phyloP scores from a whole-genome alignment of 2,113 vertebrate genomes.

The Tragelaphus imberbis region DNA sequence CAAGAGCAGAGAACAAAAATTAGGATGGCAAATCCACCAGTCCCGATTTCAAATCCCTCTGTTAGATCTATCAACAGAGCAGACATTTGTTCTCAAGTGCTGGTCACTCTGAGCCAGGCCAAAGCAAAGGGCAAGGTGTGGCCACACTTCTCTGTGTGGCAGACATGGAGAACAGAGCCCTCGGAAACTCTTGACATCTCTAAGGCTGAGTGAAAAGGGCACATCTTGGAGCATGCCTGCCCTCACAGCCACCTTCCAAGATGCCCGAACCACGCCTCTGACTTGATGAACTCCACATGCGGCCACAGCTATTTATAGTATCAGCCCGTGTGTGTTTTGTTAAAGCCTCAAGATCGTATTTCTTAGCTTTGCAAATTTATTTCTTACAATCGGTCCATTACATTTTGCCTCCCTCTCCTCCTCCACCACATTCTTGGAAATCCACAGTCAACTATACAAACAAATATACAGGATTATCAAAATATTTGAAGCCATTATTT shows the following conservation, averaged over 20 bases:
- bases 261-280: constrained; percentile 28
- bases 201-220: constrained; percentile 69
- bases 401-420: constrained; percentile 35
- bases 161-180: constrained; percentile 51
- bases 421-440: constrained; percentile 59
- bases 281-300: constrained; percentile 44
- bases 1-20: constrained; percentile 54
- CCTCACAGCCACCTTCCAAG: constrained; percentile 65
- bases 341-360: constrained; percentile 54
- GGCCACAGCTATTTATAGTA: constrained; percentile 67
- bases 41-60: constrained; percentile 62
- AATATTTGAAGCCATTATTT: constrained; percentile 56
- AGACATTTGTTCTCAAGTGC: constrained; percentile 64
- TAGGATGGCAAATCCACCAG: constrained; percentile 62
- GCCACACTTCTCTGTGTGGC: constrained; percentile 55
- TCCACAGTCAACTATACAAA: constrained; percentile 35
- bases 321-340: constrained; percentile 38
- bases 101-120: constrained; percentile 58
- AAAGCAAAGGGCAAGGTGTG: constrained; percentile 69
- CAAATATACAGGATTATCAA: constrained; percentile 57
- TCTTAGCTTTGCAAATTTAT: constrained; percentile 59
- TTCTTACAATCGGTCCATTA: constrained; percentile 66
- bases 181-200: constrained; percentile 73
- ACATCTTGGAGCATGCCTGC: constrained; percentile 35
- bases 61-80: constrained; percentile 76